Evolutionary conservation across 2,888 invertebrate species (phyloP).

Genomic region (Digitonthophagus gazella): DNA sequence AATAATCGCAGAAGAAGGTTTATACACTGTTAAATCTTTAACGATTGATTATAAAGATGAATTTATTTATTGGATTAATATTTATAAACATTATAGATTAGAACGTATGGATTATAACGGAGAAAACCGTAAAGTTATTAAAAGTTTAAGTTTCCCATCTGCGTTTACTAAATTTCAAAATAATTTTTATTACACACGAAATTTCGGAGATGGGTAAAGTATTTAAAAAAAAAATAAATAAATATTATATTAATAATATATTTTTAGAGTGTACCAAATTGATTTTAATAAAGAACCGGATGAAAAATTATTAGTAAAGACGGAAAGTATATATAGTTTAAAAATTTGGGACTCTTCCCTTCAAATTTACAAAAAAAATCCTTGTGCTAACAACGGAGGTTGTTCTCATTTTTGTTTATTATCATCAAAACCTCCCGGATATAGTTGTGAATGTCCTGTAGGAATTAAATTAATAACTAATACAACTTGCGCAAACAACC

Average conservation of each 20-base stretch:
- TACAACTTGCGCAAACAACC: constrained; percentile 65
- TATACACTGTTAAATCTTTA: constrained; percentile 94
- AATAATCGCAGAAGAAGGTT: constrained; percentile 77
- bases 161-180: constrained; percentile 74
- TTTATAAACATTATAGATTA: constrained; percentile 75
- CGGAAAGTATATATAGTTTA: constrained; percentile 78
- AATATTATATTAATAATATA: not conserved
- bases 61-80: constrained; percentile 89
- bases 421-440: constrained; percentile 66
- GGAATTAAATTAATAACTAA: constrained; percentile 68
- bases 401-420: constrained; percentile 86
- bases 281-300: not conserved
- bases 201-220: constrained; percentile 77
- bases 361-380: constrained; percentile 63
- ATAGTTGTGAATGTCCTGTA: constrained; percentile 72
- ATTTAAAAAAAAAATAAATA: not conserved
- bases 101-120: constrained; percentile 87
- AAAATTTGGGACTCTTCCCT: constrained; percentile 74
- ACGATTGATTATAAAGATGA: constrained; percentile 78
- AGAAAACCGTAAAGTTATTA: constrained; percentile 67
- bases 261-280: not conserved
- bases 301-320: constrained; percentile 38
- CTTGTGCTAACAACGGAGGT: constrained; percentile 78
- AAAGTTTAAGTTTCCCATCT: constrained; percentile 77
- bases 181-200: constrained; percentile 86